Conservation (phyloP, 1,140 invertebrate genomes). For the Colletes gigas region DNA sequence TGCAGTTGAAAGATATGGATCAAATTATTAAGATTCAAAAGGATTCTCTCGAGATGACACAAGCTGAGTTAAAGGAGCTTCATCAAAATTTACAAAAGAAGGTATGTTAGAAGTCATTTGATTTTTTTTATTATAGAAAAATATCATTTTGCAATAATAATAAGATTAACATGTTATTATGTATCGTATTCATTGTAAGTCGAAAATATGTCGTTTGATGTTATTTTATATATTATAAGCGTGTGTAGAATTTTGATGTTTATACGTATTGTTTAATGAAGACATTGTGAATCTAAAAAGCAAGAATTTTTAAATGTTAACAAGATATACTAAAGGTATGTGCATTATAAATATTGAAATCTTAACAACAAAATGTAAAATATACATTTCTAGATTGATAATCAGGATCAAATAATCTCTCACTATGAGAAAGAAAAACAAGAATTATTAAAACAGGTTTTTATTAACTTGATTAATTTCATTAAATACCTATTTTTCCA, state of each 20-base stretch:
- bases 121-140: too few relatives aligned
- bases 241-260: conserved; percentile 6
- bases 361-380: conserved; percentile 19
- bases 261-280: conserved; percentile 20
- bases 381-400: conserved; percentile 69
- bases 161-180: too few relatives aligned
- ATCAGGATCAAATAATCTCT: conserved; percentile 66
- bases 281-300: conserved; percentile 8
- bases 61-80: conserved; percentile 73
- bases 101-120: conserved; percentile 60
- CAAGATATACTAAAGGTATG: conserved; percentile 50
- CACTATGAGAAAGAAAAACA: conserved; percentile 73
- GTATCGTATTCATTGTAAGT: not conserved
- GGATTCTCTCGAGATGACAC: conserved; percentile 73
- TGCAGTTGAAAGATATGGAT: conserved; percentile 75
- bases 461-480: conserved; percentile 6
- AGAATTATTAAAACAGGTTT: conserved; percentile 73
- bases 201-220: not conserved
- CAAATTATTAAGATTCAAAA: conserved; percentile 78
- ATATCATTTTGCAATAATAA: too few relatives aligned
- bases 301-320: conserved; percentile 25
- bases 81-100: conserved; percentile 75
- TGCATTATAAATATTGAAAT: conserved; percentile 6
- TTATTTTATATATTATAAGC: not conserved
- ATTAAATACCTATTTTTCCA: not conserved